Percentiles rank a stretch among this genome's conserved stretches.
Conservation (phyloP, 37 sponge, comb jelly and placozoan genomes). For the Cliona cf. orientalis region DNA sequence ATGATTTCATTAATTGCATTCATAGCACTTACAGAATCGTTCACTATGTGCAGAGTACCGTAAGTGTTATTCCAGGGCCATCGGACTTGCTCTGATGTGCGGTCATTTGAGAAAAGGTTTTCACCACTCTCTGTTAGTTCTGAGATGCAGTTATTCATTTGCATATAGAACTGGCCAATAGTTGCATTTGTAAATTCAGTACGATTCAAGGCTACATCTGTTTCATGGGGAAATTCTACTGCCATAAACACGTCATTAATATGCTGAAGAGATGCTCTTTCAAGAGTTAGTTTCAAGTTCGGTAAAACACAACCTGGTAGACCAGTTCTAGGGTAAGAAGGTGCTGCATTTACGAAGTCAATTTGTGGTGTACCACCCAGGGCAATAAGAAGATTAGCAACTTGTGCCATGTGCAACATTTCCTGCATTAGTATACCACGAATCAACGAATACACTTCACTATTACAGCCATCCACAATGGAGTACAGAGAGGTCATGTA, state of each 20-base stretch:
- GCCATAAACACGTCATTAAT: conserved; percentile 48
- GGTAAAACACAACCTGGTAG: conserved; percentile 57
- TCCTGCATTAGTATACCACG: conserved; percentile 52
- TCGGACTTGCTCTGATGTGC: conserved; percentile 2
- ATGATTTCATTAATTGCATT: conserved; percentile 59
- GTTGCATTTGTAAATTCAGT: conserved; percentile 6
- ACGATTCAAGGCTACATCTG: not conserved
- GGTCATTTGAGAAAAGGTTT: not conserved
- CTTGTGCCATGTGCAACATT: conserved; percentile 65
- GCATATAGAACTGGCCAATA: conserved; percentile 61
- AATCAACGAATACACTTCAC: conserved; percentile 28
- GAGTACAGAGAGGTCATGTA: conserved; percentile 61
- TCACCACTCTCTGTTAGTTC: not conserved
- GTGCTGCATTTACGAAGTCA: conserved; percentile 10
- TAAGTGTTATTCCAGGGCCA: conserved; percentile 39
- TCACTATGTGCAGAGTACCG: conserved; percentile 9
- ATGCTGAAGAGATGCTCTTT: conserved; percentile 8
- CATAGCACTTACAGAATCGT: not conserved
- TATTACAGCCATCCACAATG: conserved; percentile 51
- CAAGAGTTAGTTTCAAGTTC: conserved; percentile 26
- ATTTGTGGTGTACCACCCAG: conserved; percentile 39
- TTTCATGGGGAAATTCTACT: conserved; percentile 43
- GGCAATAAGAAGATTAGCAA: conserved; percentile 64
- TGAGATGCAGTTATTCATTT: conserved; percentile 42
- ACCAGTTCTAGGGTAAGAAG: conserved; percentile 25